phyloP scores from a whole-genome alignment of 2,797 vertebrate species.

The Trichosurus vulpecula region DNA sequence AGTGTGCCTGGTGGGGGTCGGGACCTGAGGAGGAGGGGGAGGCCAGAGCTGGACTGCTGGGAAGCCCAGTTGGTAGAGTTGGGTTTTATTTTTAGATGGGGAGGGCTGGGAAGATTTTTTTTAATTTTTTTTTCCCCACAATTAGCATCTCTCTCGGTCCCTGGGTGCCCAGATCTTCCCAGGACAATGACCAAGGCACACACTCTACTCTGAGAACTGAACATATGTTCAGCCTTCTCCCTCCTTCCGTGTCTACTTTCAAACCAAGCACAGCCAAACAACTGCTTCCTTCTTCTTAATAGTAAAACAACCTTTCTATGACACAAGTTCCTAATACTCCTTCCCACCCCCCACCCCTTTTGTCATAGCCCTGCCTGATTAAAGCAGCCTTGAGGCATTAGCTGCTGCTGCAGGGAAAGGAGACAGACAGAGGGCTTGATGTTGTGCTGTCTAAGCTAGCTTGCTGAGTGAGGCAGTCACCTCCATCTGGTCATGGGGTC shows the following conservation, averaged over 20 bases:
- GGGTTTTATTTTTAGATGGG: background rate
- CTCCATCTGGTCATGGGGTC: background rate
- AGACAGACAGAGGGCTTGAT: background rate
- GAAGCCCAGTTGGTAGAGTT: background rate
- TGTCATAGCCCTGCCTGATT: background rate
- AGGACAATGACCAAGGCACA: background rate
- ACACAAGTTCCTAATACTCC: background rate
- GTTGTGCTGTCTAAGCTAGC: background rate
- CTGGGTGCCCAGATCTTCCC: background rate
- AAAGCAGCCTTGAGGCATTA: background rate
- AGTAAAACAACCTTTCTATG: background rate
- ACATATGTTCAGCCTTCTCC: background rate
- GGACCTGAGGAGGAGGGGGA: background rate
- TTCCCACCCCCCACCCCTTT: background rate
- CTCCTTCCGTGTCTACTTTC: background rate
- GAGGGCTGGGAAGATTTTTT: background rate
- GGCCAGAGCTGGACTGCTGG: rapidly evolving
- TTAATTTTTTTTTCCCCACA: background rate
- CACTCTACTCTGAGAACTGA: background rate
- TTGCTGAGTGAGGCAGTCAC: background rate
- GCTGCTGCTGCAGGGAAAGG: background rate
- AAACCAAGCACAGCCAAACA: background rate
- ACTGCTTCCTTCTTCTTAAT: background rate
- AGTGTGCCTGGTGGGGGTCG: rapidly evolving
- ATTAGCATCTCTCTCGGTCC: background rate